A percentile compares a stretch with the other conserved stretches of the same genome.
phyloP scores from a whole-genome alignment of 2,113 vertebrate genomes.

The Gracilinanus agilis region DNA sequence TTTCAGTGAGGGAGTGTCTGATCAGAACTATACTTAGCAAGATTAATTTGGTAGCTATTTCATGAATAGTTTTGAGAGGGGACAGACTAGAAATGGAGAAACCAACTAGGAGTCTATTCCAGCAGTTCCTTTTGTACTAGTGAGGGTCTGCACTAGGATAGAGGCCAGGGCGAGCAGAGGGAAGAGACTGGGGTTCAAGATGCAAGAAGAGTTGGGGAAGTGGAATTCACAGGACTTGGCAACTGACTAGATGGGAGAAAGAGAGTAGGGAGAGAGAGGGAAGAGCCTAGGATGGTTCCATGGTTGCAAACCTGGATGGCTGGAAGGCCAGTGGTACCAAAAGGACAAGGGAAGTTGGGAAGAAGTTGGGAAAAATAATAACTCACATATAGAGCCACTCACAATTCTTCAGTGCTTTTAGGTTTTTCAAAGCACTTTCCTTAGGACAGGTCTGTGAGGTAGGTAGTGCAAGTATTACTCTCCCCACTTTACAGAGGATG shows the following conservation, averaged over 20 bases:
- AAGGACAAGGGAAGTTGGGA: neutral
- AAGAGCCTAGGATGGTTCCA: neutral
- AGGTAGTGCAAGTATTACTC: conserved; percentile 7
- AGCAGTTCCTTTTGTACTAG: neutral
- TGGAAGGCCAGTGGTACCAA: neutral
- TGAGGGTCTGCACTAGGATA: neutral
- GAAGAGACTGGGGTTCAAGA: neutral
- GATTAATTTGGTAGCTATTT: neutral
- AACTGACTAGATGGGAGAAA: neutral
- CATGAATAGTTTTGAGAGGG: neutral
- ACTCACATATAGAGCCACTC: neutral
- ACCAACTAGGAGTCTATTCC: neutral
- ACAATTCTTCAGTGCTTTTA: neutral
- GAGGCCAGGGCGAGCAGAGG: neutral
- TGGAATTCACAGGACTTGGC: neutral
- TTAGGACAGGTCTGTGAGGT: neutral
- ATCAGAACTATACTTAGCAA: neutral
- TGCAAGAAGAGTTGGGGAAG: neutral
- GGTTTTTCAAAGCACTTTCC: conserved; percentile 7
- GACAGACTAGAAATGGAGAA: neutral
- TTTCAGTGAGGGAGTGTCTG: neutral
- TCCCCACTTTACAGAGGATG: neutral
- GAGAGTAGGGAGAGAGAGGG: neutral
- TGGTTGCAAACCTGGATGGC: neutral
- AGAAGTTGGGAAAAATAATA: neutral